Conservation (phyloP, 30 jellyfish, hydroid and myxozoan species). For the Turritopsis rubra region DNA sequence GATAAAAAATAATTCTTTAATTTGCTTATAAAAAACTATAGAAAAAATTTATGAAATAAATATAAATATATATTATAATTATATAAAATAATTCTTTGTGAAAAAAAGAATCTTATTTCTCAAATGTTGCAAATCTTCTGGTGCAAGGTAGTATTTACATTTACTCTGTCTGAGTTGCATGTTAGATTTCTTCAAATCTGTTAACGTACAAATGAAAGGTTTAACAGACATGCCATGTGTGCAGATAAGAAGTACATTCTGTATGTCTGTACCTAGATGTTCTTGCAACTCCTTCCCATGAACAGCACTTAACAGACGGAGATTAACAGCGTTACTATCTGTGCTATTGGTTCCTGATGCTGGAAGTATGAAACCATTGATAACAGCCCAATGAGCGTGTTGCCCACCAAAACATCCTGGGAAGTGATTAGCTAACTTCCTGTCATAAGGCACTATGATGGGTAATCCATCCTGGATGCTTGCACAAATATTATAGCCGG, state of each 20-base stretch:
- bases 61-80: neutral
- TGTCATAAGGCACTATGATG: constrained; percentile 36
- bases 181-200: constrained; percentile 20
- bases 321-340: neutral
- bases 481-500: neutral
- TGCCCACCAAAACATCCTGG: constrained; percentile 31
- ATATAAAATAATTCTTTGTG: neutral
- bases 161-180: constrained; percentile 1
- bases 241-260: constrained; percentile 18
- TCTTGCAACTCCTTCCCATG: neutral
- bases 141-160: constrained; percentile 13
- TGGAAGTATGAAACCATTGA: constrained; percentile 26
- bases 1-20: no score
- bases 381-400: constrained; percentile 44
- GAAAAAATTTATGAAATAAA: neutral
- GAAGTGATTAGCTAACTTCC: constrained; percentile 20
- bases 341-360: neutral
- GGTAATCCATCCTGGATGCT: constrained; percentile 19
- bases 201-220: constrained; percentile 31
- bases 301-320: neutral
- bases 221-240: constrained; percentile 27
- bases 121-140: constrained; percentile 18
- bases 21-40: neutral
- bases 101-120: constrained; percentile 15
- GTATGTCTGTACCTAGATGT: neutral